A percentile compares a stretch with the other conserved stretches of the same genome.
phyloP scores from a whole-genome alignment of 2,888 invertebrate genomes.

The Quadroppia sp. region DNA sequence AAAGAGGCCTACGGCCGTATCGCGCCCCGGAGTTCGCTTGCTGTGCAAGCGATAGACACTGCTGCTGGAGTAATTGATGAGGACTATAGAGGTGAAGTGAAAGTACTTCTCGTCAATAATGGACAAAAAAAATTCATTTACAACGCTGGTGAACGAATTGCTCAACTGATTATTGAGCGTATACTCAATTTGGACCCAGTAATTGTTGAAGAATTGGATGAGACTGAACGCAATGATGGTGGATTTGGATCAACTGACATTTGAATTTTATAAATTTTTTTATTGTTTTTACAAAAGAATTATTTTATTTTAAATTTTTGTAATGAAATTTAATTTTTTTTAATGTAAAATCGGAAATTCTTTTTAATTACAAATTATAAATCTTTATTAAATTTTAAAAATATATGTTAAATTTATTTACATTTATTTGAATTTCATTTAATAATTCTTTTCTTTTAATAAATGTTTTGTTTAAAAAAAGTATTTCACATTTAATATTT shows the following conservation, averaged over 20 bases:
- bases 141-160: neutral
- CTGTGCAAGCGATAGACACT: neutral
- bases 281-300: neutral
- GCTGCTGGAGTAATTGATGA: neutral
- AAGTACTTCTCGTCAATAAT: neutral
- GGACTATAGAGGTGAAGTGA: neutral
- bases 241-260: slow-evolving; percentile 48
- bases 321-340: too few relatives aligned
- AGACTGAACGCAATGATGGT: slow-evolving; percentile 54
- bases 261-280: neutral
- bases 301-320: too few relatives aligned
- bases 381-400: too few relatives aligned
- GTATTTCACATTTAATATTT: too few relatives aligned
- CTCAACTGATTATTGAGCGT: slow-evolving; percentile 59
- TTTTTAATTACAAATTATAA: too few relatives aligned
- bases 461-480: too few relatives aligned
- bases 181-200: slow-evolving; percentile 77
- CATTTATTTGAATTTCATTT: too few relatives aligned
- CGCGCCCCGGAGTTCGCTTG: neutral
- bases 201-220: slow-evolving; percentile 67
- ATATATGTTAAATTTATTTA: too few relatives aligned
- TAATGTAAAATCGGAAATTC: too few relatives aligned
- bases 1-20: slow-evolving; percentile 1
- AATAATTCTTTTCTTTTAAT: too few relatives aligned
- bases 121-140: neutral